These are phyloP conservation scores for Lophura swinhoii DNA, from an alignment of 2,797 vertebrate genomes.

Conservation along the genomic window DNA sequence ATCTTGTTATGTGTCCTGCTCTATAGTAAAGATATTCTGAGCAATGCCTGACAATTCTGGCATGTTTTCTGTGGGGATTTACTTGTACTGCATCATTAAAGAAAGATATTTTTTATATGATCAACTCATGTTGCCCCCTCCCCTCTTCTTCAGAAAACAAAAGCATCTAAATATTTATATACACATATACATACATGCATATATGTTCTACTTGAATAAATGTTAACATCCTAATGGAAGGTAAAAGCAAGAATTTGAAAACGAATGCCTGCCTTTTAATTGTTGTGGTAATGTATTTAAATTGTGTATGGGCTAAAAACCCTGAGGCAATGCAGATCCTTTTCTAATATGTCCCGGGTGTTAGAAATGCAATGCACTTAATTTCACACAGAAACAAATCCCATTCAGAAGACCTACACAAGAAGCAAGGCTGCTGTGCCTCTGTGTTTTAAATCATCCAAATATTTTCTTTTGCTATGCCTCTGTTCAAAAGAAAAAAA, in stretches of 20 bases:
- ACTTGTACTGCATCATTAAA: conserved; percentile 46
- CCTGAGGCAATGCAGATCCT: conserved; percentile 51
- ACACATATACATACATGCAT: neutral
- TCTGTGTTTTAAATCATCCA: conserved; percentile 42
- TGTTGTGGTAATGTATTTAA: conserved; percentile 52
- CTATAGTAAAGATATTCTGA: conserved; percentile 76
- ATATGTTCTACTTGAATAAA: neutral
- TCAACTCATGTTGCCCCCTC: neutral
- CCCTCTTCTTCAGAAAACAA: neutral
- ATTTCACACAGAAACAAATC: conserved; percentile 68
- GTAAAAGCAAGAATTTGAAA: conserved; percentile 5
- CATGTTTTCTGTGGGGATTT: conserved; percentile 62
- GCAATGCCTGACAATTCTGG: conserved; percentile 63
- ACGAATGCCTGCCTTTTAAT: conserved; percentile 48
- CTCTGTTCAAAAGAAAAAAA: conserved; percentile 2
- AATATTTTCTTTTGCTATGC: conserved; percentile 45
- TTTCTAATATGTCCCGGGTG: conserved; percentile 43
- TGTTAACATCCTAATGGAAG: neutral
- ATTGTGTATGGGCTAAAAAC: conserved; percentile 35
- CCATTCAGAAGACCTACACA: conserved; percentile 49
- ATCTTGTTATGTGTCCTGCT: conserved; percentile 72
- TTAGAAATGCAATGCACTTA: conserved; percentile 61
- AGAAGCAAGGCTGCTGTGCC: conserved; percentile 8
- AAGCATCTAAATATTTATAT: neutral
- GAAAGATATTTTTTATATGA: conserved; percentile 42